Conservation (phyloP, 2,888 invertebrate species). For the Temnothorax ravouxi region DNA sequence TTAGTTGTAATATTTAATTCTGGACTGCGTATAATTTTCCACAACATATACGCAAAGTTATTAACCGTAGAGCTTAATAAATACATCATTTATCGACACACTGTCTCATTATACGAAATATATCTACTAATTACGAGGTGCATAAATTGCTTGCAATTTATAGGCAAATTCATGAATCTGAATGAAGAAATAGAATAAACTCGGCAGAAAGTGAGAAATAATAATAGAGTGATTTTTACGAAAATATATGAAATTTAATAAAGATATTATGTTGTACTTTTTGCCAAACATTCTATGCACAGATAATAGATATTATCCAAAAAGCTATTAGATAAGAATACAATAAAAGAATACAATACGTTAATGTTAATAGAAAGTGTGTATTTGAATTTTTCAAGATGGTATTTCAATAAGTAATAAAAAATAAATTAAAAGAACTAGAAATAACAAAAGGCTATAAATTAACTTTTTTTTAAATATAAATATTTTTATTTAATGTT, state of each 20-base stretch:
- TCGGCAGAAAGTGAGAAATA: not conserved
- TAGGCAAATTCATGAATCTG: not conserved
- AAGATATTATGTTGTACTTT: not conserved
- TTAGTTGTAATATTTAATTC: slow-evolving; percentile 14
- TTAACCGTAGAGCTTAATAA: not conserved
- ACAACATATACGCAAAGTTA: not conserved
- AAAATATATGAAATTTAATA: not conserved
- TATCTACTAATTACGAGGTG: not conserved
- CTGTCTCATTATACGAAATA: not conserved
- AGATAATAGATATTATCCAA: not conserved
- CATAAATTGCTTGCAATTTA: not conserved
- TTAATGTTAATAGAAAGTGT: not conserved
- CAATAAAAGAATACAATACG: not conserved
- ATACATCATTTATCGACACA: not conserved
- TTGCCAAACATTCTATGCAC: not conserved
- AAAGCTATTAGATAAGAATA: not conserved
- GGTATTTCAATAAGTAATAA: not conserved
- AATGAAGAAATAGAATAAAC: not conserved
- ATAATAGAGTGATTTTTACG: not conserved
- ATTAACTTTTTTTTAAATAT: not conserved
- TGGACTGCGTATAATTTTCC: not conserved
- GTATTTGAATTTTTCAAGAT: not conserved
- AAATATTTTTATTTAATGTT: not conserved
- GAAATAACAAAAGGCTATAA: not conserved
- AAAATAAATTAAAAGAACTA: too few relatives aligned